Base-by-base conservation (phyloP, 2,888 invertebrate genomes). In the Drosophila pseudotalamancana region DNA sequence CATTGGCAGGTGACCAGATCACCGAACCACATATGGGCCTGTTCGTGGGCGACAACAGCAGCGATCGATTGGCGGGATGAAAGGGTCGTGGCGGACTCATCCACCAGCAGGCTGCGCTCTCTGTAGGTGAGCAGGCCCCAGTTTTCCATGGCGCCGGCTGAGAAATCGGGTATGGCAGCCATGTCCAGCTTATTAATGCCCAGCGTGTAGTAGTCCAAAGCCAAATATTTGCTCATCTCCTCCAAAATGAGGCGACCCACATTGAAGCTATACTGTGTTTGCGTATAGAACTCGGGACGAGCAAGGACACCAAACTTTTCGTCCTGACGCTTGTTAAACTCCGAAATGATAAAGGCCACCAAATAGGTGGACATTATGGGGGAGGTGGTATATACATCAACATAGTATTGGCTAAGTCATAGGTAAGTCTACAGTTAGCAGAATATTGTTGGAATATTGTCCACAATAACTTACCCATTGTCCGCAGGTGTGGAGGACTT, bases 71-170 rank as follows among this genome's bases (percentile, higher is more conserved):
- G 93, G 83, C 94, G 94, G 42, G 93, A 93, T 5, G 92, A 75
- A 43, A 93, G 92, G 0, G 94, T 93, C 0, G 94, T 94, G 23
- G 93, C 91, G 1, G 92, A 89, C 34, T 92, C 92, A 48, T 95
- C 95, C 67, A 93, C 95, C 2, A 96, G 90, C 64, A 96, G 90
- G 0, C 93, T 93, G 0, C 94, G 93, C 88, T 96, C 96, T 54
- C 95, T 94, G 91, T 95, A 97, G 2, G 96, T 97, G 6, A 97
- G 93, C 19, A 97, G 92, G 6, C 97, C 97, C 97, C 97, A 97
- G 89, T 98, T 97, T 89, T 97, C 97, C 97, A 97, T 97, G 49
- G 97, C 97, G 37, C 96, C 96, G 68, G 95, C 95, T 42, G 93
- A 93, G 89, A 97, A 97, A 89, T 97, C 96, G 0, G 96, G 95